Evolutionary conservation across 2,888 invertebrate genomes (phyloP).

Genomic region (Eremobia ochroleuca): DNA sequence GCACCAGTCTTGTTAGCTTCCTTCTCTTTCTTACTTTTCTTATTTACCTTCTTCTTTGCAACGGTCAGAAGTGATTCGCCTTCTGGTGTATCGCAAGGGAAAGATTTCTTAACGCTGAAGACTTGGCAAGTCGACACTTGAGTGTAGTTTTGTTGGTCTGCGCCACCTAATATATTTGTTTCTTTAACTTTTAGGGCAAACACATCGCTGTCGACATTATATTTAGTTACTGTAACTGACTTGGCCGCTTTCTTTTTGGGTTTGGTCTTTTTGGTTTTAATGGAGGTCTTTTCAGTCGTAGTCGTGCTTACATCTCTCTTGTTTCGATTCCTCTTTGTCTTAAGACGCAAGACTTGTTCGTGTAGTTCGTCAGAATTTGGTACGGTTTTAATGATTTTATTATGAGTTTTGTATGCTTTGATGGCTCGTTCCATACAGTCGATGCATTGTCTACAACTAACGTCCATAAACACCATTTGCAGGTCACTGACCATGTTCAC

Average conservation of each 20-base stretch:
- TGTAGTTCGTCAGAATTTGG: conserved; percentile 66
- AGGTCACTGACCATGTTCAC: conserved; percentile 67
- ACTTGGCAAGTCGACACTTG: conserved; percentile 74
- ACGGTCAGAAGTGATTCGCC: conserved; percentile 72
- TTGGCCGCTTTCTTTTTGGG: conserved; percentile 68
- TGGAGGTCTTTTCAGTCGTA: conserved; percentile 15
- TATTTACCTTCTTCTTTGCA: conserved; percentile 73
- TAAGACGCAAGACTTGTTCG: conserved; percentile 67
- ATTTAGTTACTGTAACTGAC: conserved; percentile 79
- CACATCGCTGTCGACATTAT: conserved; percentile 75
- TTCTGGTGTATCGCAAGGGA: conserved; percentile 77
- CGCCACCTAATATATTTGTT: conserved; percentile 47
- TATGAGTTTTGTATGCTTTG: conserved; percentile 69
- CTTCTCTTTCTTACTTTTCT: conserved; percentile 74
- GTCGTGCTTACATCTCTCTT: conserved; percentile 65
- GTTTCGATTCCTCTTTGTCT: conserved; percentile 55
- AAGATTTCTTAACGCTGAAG: conserved; percentile 79
- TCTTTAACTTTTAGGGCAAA: conserved; percentile 83
- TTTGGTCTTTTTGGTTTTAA: conserved; percentile 66
- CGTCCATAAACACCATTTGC: conserved; percentile 72
- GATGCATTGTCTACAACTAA: conserved; percentile 74
- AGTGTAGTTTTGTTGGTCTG: conserved; percentile 58
- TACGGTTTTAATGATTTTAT: conserved; percentile 46
- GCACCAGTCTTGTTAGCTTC: conserved; percentile 48
- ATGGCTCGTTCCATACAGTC: conserved; percentile 79